Conservation (phyloP, 2,888 invertebrate species). For the Eustalomyia histrio region DNA sequence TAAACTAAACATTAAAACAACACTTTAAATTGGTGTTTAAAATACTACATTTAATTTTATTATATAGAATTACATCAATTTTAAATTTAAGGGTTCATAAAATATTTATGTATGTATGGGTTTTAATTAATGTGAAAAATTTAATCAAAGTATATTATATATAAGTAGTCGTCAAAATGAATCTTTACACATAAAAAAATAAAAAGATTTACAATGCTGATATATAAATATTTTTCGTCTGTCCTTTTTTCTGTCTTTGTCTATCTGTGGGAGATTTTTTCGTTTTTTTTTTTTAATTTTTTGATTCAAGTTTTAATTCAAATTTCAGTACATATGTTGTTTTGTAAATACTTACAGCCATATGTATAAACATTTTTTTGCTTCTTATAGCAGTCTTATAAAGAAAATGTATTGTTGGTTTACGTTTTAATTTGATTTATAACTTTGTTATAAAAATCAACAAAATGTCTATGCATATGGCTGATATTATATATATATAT, state of each 20-base stretch:
- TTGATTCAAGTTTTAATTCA: conserved; percentile 32
- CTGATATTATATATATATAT: conserved; percentile 30
- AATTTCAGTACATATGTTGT: conserved; percentile 29
- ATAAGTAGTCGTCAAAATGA: conserved; percentile 33
- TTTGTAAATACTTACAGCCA: too few relatives aligned
- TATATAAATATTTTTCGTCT: not conserved
- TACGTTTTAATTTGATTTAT: too few relatives aligned
- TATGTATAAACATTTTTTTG: too few relatives aligned
- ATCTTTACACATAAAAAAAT: conserved; percentile 59
- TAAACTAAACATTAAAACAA: too few relatives aligned
- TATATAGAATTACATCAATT: conserved; percentile 66
- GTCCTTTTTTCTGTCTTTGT: conserved; percentile 24
- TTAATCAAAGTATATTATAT: conserved; percentile 45
- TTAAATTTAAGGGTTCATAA: conserved; percentile 59
- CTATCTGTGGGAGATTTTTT: conserved; percentile 16
- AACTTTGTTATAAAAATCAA: too few relatives aligned
- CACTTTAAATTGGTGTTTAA: conserved; percentile 32
- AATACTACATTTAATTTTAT: conserved; percentile 65
- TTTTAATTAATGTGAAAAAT: conserved; percentile 51
- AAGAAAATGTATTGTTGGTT: too few relatives aligned
- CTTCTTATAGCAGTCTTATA: too few relatives aligned
- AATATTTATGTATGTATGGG: conserved; percentile 39
- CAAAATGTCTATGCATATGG: not conserved
- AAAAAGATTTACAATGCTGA: conserved; percentile 57
- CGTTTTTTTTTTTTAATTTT: conserved; percentile 17